Evolutionary conservation across 2,113 vertebrate genomes (phyloP), one percentile per base, ranked within the genome.

Genomic region (Coracopsis vasa): DNA sequence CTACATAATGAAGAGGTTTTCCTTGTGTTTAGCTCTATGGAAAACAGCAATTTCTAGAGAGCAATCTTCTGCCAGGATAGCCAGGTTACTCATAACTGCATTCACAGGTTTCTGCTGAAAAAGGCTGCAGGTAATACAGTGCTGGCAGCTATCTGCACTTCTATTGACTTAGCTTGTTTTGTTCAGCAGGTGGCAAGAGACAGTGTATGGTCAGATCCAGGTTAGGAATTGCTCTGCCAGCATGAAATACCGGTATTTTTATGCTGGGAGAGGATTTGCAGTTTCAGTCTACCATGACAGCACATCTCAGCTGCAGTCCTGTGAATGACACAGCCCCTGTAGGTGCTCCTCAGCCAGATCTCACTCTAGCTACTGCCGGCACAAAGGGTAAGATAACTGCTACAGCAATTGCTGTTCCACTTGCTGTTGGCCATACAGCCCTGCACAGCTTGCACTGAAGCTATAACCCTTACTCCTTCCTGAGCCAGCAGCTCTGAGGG

Each of bases 301-400:
- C 44, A 39, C 53, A 9, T 23, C 88, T 72, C 77, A 2, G 0
- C 48, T 7, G 61, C 21, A 9, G 6, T 4, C 1, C 0, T 7
- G 29, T 7, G 37, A 35, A 0, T 18, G 50, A 39, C 19, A 14
- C 56, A 47, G 47, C 47, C 37, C 21, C n/a, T 37, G 65, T 7
- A 24, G 78, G 11, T 39, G 71, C 28, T 88, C 47, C 82, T 90
- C 25, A 10, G 74, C 33, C 39, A 19, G 84, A 10, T 8, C 64
- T 64, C 21, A 0, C 71, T 2, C n/a, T 8, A n/a, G 92, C 62
- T 13, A 2, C 33, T 5, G 6, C 42, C 0, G 0, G 51, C 51
- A 45, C 23, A 0, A 5, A 35, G 47, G 47, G 18, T 16, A 62
- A 67, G 18, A 11, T 10, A 42, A 8, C 25, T 10, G 56, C 56